A percentile compares a stretch with the other conserved stretches of the same genome.
phyloP scores from a whole-genome alignment of 2,888 invertebrate species.

The Leucophora obtusa region DNA sequence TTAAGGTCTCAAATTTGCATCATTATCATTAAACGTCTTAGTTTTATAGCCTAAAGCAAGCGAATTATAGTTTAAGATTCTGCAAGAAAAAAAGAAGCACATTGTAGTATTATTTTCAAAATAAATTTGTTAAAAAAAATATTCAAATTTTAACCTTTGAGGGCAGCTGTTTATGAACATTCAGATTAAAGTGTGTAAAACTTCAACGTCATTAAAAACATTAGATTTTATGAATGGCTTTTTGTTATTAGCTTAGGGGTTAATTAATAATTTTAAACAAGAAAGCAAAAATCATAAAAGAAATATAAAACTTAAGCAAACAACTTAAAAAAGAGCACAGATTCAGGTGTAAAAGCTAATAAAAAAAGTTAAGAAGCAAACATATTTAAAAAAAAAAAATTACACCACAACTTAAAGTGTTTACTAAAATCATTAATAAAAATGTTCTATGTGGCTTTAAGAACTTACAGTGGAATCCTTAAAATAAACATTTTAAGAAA shows the following conservation, averaged over 20 bases:
- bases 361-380: not conserved
- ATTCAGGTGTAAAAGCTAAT: not conserved
- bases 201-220: conserved; percentile 3
- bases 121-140: not conserved
- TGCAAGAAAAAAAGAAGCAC: not conserved
- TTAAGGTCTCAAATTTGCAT: conserved; percentile 12
- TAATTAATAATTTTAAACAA: not conserved
- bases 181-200: not conserved
- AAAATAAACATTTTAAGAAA: too few relatives aligned
- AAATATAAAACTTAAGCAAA: not conserved
- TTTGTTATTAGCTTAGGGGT: conserved; percentile 12
- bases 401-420: too few relatives aligned
- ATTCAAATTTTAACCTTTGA: conserved; percentile 18
- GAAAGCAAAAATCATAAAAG: not conserved
- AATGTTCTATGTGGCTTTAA: too few relatives aligned
- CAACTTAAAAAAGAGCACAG: not conserved
- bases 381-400: too few relatives aligned
- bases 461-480: too few relatives aligned
- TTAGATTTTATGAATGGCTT: not conserved
- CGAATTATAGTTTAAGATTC: conserved; percentile 14
- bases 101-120: not conserved
- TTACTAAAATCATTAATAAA: too few relatives aligned
- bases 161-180: not conserved
- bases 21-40: conserved; percentile 27
- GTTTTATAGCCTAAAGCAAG: conserved; percentile 11